Conservation (phyloP, 2,888 invertebrate genomes). For the Agrotis clavis region DNA sequence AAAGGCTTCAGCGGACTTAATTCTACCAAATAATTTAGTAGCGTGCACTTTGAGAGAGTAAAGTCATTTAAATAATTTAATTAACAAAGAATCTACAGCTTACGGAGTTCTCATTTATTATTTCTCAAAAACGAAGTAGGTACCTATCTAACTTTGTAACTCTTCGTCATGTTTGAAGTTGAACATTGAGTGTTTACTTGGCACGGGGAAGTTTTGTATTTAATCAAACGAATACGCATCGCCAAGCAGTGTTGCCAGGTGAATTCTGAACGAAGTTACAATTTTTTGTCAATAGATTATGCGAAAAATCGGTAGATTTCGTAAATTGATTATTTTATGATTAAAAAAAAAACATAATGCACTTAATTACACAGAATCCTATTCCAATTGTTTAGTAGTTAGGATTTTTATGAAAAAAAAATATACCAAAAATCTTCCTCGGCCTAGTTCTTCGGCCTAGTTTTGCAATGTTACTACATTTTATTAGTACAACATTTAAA, state of each 20-base stretch:
- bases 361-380: too few relatives aligned
- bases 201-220: slow-evolving; percentile 47
- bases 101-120: slow-evolving; percentile 74
- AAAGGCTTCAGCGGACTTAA: slow-evolving; percentile 78
- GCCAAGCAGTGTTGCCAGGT: neutral
- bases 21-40: slow-evolving; percentile 80
- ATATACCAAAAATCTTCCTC: too few relatives aligned
- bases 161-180: slow-evolving; percentile 57
- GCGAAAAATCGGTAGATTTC: too few relatives aligned
- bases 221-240: slow-evolving; percentile 49
- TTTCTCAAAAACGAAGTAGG: slow-evolving; percentile 66
- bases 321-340: too few relatives aligned
- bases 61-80: slow-evolving; percentile 83
- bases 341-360: too few relatives aligned
- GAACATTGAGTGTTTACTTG: slow-evolving; percentile 41
- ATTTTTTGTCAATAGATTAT: too few relatives aligned
- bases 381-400: too few relatives aligned
- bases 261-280: too few relatives aligned
- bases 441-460: too few relatives aligned
- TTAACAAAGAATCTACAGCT: slow-evolving; percentile 79
- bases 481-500: too few relatives aligned
- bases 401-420: too few relatives aligned
- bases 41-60: slow-evolving; percentile 79
- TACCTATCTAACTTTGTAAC: slow-evolving; percentile 63
- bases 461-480: too few relatives aligned